phyloP scores from a whole-genome alignment of 2,797 vertebrate species.

The Anas bahamensis region DNA sequence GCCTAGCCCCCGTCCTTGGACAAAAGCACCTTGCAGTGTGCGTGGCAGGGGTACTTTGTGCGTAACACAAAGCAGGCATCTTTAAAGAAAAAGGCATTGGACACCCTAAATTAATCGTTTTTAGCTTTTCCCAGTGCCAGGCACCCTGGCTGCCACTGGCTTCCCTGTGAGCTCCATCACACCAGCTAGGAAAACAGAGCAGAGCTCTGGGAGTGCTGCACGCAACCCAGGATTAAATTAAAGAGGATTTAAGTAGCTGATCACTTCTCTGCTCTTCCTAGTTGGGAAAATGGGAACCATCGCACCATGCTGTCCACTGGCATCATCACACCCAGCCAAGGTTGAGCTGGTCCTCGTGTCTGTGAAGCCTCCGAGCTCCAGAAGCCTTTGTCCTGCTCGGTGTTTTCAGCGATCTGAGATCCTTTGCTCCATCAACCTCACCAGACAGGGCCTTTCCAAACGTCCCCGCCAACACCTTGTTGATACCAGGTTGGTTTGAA shows the following conservation, averaged over 20 bases:
- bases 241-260: conserved; percentile 56
- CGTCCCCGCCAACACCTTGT: background rate
- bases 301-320: background rate
- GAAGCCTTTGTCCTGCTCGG: background rate
- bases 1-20: background rate
- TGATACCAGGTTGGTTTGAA: background rate
- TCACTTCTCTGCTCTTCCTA: background rate
- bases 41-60: background rate
- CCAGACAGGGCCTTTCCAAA: background rate
- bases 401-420: background rate
- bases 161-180: background rate
- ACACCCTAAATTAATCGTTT: background rate
- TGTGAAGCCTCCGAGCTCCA: background rate
- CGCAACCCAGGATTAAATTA: conserved; percentile 17
- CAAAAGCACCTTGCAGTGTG: accelerated
- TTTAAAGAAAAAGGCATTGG: background rate
- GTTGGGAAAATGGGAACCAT: conserved; percentile 43
- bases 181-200: too few species aligned
- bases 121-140: background rate
- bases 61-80: background rate
- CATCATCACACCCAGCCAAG: background rate
- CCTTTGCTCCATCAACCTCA: background rate
- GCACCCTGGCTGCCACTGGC: background rate
- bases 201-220: too few species aligned
- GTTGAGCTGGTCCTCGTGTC: background rate